phyloP scores from a whole-genome alignment of 2,797 vertebrate species.

The Hafferia zeledoni region DNA sequence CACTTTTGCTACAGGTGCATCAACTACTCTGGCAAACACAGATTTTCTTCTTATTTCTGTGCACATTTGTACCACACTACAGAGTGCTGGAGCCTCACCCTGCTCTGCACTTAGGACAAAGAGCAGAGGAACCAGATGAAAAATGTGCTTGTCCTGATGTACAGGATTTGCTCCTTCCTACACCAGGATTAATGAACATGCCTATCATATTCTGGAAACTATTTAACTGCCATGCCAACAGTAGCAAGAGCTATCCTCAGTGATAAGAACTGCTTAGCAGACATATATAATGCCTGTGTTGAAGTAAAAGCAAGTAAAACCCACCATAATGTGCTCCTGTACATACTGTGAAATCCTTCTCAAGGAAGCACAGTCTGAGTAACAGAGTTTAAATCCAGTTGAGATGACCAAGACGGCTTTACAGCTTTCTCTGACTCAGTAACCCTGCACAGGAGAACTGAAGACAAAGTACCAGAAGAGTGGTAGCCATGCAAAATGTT shows the following conservation, averaged over 20 bases:
- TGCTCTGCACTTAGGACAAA: background rate
- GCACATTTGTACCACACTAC: background rate
- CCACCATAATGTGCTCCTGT: background rate
- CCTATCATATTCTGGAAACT: slow-evolving; percentile 7
- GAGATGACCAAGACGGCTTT: background rate
- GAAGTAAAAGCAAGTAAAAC: slow-evolving; percentile 47
- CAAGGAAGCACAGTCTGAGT: background rate
- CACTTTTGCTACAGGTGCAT: background rate
- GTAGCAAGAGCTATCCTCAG: slow-evolving; percentile 16
- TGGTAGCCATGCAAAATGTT: background rate
- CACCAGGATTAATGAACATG: background rate
- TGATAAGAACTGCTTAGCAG: slow-evolving; percentile 38
- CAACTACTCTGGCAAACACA: background rate
- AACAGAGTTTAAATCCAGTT: slow-evolving; percentile 26
- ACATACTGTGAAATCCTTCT: slow-evolving; percentile 11
- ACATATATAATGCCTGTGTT: background rate
- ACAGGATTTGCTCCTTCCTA: slow-evolving; percentile 19
- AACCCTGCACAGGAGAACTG: background rate
- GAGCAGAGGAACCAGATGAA: background rate
- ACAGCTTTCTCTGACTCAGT: background rate
- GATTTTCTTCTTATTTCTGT: background rate
- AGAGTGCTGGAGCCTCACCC: background rate
- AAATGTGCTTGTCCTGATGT: background rate
- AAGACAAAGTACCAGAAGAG: background rate
- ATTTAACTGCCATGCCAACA: slow-evolving; percentile 24